These are phyloP conservation scores for Meloidogyne exigua DNA, from an alignment of 1,140 invertebrate genomes.

Conservation along the genomic window DNA sequence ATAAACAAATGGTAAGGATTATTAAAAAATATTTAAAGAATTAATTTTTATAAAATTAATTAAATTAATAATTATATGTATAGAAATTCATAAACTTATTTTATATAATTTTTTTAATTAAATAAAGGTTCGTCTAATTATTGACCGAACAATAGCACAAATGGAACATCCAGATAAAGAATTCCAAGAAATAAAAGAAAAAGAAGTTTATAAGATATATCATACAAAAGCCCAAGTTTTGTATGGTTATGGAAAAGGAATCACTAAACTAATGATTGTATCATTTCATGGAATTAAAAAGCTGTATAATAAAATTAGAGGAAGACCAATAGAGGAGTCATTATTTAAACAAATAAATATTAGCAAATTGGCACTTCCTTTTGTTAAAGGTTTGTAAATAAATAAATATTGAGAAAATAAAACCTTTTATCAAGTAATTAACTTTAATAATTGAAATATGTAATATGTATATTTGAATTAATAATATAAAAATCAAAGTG, in stretches of 20 bases:
- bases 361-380: background rate
- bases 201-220: conserved; percentile 2
- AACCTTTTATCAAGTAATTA: too few species aligned
- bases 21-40: background rate
- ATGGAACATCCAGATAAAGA: background rate
- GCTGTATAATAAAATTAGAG: background rate
- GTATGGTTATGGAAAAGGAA: background rate
- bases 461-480: too few species aligned
- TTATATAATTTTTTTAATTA: background rate
- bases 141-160: background rate
- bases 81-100: too few species aligned
- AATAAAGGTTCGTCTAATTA: conserved; percentile 1
- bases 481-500: too few species aligned
- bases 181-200: background rate
- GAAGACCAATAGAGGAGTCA: background rate
- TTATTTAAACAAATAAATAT: conserved; percentile 6
- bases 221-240: background rate
- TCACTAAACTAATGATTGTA: background rate
- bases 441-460: too few species aligned
- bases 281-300: background rate
- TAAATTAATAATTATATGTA: too few species aligned
- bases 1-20: conserved; percentile 5
- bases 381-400: background rate
- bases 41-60: too few species aligned
- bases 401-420: too few species aligned